Base-by-base conservation (phyloP, 2,888 invertebrate genomes). In the Xylophagus ater region DNA sequence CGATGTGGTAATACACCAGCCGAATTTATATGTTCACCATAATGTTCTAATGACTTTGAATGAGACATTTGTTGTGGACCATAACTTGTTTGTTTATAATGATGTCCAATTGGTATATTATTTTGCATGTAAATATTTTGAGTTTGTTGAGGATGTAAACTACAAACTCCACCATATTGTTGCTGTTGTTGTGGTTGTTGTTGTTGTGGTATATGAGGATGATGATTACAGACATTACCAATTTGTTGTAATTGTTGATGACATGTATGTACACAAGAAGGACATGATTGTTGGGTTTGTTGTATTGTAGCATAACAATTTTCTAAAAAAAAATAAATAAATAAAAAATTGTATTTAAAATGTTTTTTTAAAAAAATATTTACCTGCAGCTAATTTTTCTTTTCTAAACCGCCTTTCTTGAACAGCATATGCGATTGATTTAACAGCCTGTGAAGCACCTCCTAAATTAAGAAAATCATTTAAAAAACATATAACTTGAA, bases 41-140 rank as follows among this genome's bases (percentile, higher is more conserved):
- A 65, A 39, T 65, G 62, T 8, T 65, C 65, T 37, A 65, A 44
- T 42, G 62, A 62, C 42, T 62, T 62, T 3, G 65, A 65, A 42
- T 65, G 65, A 14, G 63, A 58, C 55, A 64, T 60, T 23, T 56
- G 50, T 15, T 51, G 38, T n/a, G 41, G 26, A 28, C 10, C 33
- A 17, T 14, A 31, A 26, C 17, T 24, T 25, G 41, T 4, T 14
- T 24, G 5, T 19, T 42, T 42, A 14, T 33, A 37, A 9, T 37
- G 37, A 21, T 33, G 36, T 13, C 38, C 24, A 14, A 31, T 37
- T 17, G 35, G 20, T 26, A 36, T 31, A 18, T 30, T 28, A 31
- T 41, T 44, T 32, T 39, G 44, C 34, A 40, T 41, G 18, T 40
- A 40, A 26, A 40, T 34, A 30, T 37, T 37, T 23, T 33, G 39